Conservation (phyloP, 2,113 vertebrate species). For the Regulus satrapa region DNA sequence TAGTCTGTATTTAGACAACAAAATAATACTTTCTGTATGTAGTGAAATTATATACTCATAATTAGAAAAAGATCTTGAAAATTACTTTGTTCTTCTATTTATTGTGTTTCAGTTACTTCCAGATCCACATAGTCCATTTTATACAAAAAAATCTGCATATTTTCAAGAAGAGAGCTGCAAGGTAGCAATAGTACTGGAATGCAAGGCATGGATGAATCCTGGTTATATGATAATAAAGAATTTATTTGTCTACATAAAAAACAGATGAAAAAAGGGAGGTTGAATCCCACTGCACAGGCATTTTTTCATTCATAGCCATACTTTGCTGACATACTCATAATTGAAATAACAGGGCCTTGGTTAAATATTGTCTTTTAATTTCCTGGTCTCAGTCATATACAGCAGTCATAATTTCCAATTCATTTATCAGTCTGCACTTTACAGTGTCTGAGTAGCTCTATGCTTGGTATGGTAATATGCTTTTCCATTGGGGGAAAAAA, state of each 20-base stretch:
- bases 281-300: background rate
- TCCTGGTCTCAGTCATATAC: background rate
- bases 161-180: background rate
- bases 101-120: background rate
- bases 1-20: background rate
- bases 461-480: background rate
- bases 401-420: background rate
- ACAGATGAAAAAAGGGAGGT: background rate
- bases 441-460: background rate
- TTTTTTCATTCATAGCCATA: background rate
- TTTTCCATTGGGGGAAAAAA: background rate
- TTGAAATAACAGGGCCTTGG: background rate
- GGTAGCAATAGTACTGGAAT: background rate
- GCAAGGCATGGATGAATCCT: background rate
- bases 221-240: background rate
- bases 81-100: background rate
- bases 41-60: background rate
- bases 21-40: background rate
- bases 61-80: background rate
- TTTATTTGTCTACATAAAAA: background rate
- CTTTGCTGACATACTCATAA: background rate
- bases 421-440: background rate
- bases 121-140: background rate
- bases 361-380: background rate
- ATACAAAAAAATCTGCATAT: background rate